Percentiles rank a stretch among this genome's conserved stretches.
phyloP scores from a whole-genome alignment of 2,888 invertebrate species.

The Aelia acuminata region DNA sequence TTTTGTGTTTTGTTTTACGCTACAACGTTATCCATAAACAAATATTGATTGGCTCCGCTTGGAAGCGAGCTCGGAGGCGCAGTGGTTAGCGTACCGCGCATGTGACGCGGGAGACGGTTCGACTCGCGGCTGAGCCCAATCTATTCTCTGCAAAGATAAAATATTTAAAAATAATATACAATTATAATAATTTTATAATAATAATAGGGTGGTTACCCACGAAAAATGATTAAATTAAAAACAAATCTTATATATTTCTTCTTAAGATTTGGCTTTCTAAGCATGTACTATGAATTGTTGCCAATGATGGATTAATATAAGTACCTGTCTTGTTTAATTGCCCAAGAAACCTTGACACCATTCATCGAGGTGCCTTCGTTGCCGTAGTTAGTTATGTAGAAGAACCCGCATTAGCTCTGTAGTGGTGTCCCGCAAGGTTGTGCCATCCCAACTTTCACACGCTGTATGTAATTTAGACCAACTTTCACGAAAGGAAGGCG shows the following conservation, averaged over 20 bases:
- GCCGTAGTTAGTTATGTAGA: no score
- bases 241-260: not conserved
- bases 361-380: not conserved
- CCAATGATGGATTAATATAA: not conserved
- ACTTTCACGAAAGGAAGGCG: slow-evolving; percentile 52
- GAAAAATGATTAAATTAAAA: not conserved
- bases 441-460: slow-evolving; percentile 17
- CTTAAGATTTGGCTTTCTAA: not conserved
- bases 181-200: no score
- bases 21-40: no score
- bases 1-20: no score
- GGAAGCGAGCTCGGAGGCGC: no score
- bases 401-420: not conserved
- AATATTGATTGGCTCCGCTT: no score
- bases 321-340: not conserved
- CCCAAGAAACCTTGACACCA: not conserved
- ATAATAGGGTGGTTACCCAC: no score
- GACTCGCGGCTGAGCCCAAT: no score
- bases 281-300: not conserved
- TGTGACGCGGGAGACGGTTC: no score
- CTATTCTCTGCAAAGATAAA: no score
- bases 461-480: slow-evolving; percentile 36
- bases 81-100: no score
- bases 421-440: not conserved
- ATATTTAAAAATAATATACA: no score